phyloP scores from a whole-genome alignment of 2,797 vertebrate species.

The Chelon auratus region DNA sequence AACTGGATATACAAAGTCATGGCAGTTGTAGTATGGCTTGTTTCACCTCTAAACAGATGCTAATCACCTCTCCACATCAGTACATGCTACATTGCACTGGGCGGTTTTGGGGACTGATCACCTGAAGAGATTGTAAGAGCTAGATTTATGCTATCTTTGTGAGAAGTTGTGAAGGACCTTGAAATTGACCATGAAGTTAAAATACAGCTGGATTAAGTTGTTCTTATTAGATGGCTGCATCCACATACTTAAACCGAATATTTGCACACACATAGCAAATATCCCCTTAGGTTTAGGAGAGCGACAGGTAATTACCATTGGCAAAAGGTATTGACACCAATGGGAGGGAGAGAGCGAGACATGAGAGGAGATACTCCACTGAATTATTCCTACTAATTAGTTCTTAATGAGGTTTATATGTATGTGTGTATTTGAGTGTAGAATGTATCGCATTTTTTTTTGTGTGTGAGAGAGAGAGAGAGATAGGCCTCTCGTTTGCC shows the following conservation, averaged over 20 bases:
- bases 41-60: background rate
- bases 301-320: slow-evolving; percentile 56
- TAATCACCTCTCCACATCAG: slow-evolving; percentile 1
- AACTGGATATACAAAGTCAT: slow-evolving; percentile 5
- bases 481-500: slow-evolving; percentile 26
- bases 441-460: background rate
- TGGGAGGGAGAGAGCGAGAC: background rate
- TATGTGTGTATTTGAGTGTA: slow-evolving; percentile 24
- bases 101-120: slow-evolving; percentile 2
- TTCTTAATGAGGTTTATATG: slow-evolving; percentile 43
- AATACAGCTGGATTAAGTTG: background rate
- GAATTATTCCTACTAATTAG: slow-evolving; percentile 71
- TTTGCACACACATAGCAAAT: slow-evolving; percentile 11
- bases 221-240: slow-evolving; percentile 19
- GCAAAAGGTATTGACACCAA: slow-evolving; percentile 55
- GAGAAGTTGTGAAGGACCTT: slow-evolving; percentile 7
- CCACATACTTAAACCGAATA: slow-evolving; percentile 14
- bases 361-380: slow-evolving; percentile 52
- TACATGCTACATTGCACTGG: slow-evolving; percentile 7
- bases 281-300: slow-evolving; percentile 35
- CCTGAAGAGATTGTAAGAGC: slow-evolving; percentile 11
- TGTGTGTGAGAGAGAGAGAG: slow-evolving; percentile 2
- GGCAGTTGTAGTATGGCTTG: background rate
- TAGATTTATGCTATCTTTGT: slow-evolving; percentile 7
- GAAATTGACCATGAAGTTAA: slow-evolving; percentile 1